Conservation (phyloP, 2,888 invertebrate genomes). For the Eupsilia transversa region DNA sequence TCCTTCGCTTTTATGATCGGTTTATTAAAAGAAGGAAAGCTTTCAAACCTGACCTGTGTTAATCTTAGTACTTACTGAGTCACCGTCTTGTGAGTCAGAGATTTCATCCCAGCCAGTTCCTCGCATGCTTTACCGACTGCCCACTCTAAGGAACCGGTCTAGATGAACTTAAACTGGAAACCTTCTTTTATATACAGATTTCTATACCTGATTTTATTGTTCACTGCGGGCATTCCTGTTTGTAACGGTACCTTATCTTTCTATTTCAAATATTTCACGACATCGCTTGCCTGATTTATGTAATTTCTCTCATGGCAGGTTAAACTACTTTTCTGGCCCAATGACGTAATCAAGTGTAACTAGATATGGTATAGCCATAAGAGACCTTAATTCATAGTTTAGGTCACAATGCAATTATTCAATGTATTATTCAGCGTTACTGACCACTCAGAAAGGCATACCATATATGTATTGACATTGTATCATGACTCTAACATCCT, state of each 20-base stretch:
- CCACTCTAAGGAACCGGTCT: slow-evolving; percentile 72
- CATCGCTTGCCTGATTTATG: slow-evolving; percentile 11
- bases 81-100: slow-evolving; percentile 82
- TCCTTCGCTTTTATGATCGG: slow-evolving; percentile 55
- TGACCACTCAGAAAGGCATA: slow-evolving; percentile 22
- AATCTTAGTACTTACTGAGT: slow-evolving; percentile 81
- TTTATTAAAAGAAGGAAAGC: slow-evolving; percentile 62
- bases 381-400: slow-evolving; percentile 6
- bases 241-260: slow-evolving; percentile 42
- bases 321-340: background rate
- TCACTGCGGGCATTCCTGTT: slow-evolving; percentile 41
- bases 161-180: slow-evolving; percentile 69
- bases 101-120: slow-evolving; percentile 76
- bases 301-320: background rate
- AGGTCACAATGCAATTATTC: slow-evolving; percentile 25
- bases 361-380: background rate
- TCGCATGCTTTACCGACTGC: slow-evolving; percentile 64
- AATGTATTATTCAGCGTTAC: slow-evolving; percentile 31
- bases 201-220: slow-evolving; percentile 59
- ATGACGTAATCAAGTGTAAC: background rate
- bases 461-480: slow-evolving; percentile 4
- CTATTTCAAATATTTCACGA: slow-evolving; percentile 35
- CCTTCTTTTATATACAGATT: slow-evolving; percentile 53
- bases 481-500: slow-evolving; percentile 25
- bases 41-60: slow-evolving; percentile 76